Evolutionary conservation across 2,113 vertebrate genomes (phyloP).

Genomic region (Corythaixoides concolor): DNA sequence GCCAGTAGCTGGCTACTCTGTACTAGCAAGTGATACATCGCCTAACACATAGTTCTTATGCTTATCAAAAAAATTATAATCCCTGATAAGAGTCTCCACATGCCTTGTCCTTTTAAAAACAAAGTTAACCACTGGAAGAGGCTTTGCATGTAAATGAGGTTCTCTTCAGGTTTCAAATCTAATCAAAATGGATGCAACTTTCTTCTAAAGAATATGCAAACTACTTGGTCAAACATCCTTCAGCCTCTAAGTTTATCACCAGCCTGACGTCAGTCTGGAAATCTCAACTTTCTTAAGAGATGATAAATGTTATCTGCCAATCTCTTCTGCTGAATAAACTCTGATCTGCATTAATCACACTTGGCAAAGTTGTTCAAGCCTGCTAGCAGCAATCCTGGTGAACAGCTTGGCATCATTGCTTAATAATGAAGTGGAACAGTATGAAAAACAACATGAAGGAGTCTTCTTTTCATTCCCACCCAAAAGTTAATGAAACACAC

Average conservation of each 20-base stretch:
- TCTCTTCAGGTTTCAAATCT: slow-evolving; percentile 55
- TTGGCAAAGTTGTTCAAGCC: slow-evolving; percentile 72
- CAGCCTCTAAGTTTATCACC: slow-evolving; percentile 62
- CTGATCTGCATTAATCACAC: slow-evolving; percentile 79
- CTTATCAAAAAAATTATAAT: background rate
- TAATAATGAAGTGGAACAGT: slow-evolving; percentile 72
- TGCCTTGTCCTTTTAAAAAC: slow-evolving; percentile 30
- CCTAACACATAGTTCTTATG: background rate
- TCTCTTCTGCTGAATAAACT: slow-evolving; percentile 76
- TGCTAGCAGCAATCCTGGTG: slow-evolving; percentile 70
- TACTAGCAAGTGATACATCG: background rate
- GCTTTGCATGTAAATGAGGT: slow-evolving; percentile 26
- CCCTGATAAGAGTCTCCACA: background rate
- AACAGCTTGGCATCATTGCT: slow-evolving; percentile 74
- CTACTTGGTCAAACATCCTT: slow-evolving; percentile 42
- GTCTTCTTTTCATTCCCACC: slow-evolving; percentile 43
- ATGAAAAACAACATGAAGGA: slow-evolving; percentile 55
- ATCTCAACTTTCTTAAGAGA: slow-evolving; percentile 71
- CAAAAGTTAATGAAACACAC: slow-evolving; percentile 54
- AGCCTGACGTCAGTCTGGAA: slow-evolving; percentile 64
- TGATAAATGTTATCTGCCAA: slow-evolving; percentile 80
- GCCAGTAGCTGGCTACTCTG: background rate
- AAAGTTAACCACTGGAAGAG: slow-evolving; percentile 21
- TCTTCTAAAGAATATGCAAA: slow-evolving; percentile 43
- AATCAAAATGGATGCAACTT: slow-evolving; percentile 40